A percentile compares a stretch with the other conserved stretches of the same genome.
Evolutionary conservation across 2,113 vertebrate species (phyloP).

Genomic region (Cyanoramphus novaezelandiae): DNA sequence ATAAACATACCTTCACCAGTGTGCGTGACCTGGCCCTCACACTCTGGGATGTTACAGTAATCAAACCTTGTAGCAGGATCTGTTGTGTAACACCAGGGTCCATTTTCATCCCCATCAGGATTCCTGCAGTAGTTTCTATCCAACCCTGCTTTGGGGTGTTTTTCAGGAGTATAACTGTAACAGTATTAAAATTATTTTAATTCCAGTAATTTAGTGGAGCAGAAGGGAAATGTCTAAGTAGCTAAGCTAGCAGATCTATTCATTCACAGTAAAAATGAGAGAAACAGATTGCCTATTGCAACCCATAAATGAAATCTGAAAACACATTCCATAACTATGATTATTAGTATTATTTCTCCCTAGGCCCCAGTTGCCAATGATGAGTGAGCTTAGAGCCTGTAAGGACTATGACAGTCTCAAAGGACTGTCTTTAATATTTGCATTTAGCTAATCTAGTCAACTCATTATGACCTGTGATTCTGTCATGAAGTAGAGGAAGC

Average conservation of each 20-base stretch:
- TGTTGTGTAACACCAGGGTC: constrained; percentile 95
- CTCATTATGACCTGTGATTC: not conserved
- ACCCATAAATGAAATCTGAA: not conserved
- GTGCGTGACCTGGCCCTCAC: constrained; percentile 59
- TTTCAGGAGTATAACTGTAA: constrained; percentile 65
- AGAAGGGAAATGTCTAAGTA: not conserved
- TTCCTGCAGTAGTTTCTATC: constrained; percentile 92
- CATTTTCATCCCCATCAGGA: constrained; percentile 81
- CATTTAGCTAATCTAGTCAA: not conserved
- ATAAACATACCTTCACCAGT: not conserved
- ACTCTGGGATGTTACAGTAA: constrained; percentile 85
- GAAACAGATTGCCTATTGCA: not conserved
- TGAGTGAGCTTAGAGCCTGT: not conserved
- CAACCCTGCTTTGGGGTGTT: constrained; percentile 59
- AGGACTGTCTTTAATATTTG: not conserved
- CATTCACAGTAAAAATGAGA: not conserved
- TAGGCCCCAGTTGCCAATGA: not conserved
- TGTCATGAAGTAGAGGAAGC: not conserved
- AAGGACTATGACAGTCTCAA: not conserved
- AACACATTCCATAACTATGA: not conserved
- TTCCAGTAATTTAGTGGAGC: not conserved
- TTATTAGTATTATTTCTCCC: not conserved
- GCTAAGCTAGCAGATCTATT: not conserved
- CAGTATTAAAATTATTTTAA: not conserved
- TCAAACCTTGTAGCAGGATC: constrained; percentile 80